Evolutionary conservation across 2,113 vertebrate genomes (phyloP).

Genomic region (Channa maculata): DNA sequence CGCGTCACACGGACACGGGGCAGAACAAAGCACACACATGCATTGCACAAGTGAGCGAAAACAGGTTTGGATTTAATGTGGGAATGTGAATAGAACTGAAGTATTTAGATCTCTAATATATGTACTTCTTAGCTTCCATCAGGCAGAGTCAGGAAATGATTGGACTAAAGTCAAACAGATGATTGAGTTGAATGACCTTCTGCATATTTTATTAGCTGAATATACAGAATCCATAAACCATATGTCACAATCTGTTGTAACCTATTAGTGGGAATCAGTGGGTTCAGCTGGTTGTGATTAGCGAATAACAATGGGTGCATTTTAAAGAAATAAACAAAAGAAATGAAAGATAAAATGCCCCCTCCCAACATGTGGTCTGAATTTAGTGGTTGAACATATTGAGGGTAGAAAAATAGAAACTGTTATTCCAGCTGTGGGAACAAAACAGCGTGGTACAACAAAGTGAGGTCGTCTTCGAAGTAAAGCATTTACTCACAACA

Average conservation of each 20-base stretch:
- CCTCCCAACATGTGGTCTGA: slow-evolving; percentile 1
- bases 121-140: background rate
- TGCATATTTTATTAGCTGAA: too few relatives aligned
- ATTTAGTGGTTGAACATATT: background rate
- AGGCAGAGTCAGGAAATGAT: background rate
- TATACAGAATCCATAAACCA: too few relatives aligned
- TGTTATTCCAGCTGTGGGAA: slow-evolving; percentile 2
- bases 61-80: background rate
- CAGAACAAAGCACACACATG: background rate
- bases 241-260: too few relatives aligned
- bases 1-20: background rate
- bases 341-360: background rate
- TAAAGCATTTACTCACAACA: background rate
- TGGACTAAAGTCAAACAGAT: background rate
- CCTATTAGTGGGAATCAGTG: too few relatives aligned
- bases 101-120: background rate
- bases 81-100: background rate
- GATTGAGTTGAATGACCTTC: background rate
- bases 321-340: background rate
- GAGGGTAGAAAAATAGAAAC: background rate
- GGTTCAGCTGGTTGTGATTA: background rate
- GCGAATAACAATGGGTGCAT: background rate
- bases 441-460: background rate
- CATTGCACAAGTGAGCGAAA: background rate
- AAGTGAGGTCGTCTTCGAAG: too few relatives aligned